phyloP scores from a whole-genome alignment of 2,113 vertebrate genomes.

The Prolemur simus region DNA sequence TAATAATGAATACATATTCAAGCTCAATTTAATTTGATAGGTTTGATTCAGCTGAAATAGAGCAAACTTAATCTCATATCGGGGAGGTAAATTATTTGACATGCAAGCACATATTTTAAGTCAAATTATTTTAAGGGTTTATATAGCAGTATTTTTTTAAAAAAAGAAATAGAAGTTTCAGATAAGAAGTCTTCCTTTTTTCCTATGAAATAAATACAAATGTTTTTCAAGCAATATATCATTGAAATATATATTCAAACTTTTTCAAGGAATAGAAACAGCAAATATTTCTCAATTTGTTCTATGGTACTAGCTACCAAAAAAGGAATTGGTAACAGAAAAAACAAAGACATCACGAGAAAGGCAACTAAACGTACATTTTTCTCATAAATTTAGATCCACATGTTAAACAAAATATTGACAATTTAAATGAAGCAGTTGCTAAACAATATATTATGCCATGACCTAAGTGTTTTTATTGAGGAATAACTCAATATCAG shows the following conservation, averaged over 20 bases:
- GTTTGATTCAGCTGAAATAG: neutral
- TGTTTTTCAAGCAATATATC: neutral
- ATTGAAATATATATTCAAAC: neutral
- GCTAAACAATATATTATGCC: neutral
- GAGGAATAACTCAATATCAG: neutral
- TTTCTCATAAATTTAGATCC: neutral
- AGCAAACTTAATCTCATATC: neutral
- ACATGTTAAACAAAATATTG: neutral
- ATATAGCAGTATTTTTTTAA: neutral
- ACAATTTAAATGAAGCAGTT: neutral
- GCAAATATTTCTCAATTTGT: neutral
- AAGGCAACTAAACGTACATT: neutral
- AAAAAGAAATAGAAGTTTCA: neutral
- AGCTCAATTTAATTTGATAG: neutral
- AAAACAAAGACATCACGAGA: neutral
- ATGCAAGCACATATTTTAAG: neutral
- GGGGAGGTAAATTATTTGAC: neutral
- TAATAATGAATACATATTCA: neutral
- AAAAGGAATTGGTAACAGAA: neutral
- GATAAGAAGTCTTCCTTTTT: neutral
- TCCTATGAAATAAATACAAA: neutral
- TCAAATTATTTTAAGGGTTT: neutral
- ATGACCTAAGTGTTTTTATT: neutral
- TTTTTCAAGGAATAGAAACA: neutral
- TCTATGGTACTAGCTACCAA: neutral